Evolutionary conservation across 1,140 invertebrate species (phyloP), one percentile per base, ranked within the genome.

Genomic region (Drosophila teissieri): DNA sequence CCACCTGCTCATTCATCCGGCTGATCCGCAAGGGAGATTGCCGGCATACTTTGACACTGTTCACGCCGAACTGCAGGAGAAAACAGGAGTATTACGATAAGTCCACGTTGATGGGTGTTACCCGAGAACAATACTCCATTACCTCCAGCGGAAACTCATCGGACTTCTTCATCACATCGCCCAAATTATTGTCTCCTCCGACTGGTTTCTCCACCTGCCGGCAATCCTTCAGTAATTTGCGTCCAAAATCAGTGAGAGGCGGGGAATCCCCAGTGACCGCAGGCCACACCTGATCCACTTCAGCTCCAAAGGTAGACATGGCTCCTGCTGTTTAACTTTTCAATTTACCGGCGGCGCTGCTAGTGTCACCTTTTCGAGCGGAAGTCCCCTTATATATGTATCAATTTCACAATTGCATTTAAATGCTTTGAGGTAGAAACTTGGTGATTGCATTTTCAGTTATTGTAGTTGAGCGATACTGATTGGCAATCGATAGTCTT

Each of bases 261-360:
- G 36, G 48, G 3, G 17, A 19, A 3, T 48, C 36, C 4, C 24
- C 70, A 10, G 58, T 27, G 27, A 65, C n/a, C 42, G 54, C 7
- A 7, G 80, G 80, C 80, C 80, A 83, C 48, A 84, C 51, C 12
- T 49, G 48, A 24, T 72, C 64, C 1, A 83, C 80, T 19, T 84
- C 70, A 31, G 55, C 39, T 24, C 80, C 80, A 46, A 83, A 83
- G 58, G 46, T 58, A 7, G 80, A 62, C 80, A 83, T 73, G 19
- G 14, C n/a, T 64, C 5, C 1, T 12, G 3, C 2, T n/a, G 3
- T 56, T 31, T 37, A 31, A 2, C 27, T 17, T 27, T 3, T 31
- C 31, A 31, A 31, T 31, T 3, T 31, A 8, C 31, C 8, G 7
- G 31, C 0, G 8, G 7, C 0, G 7, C 31, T 3, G 3, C 7